Base-by-base conservation (phyloP, 35 echinoderm and acorn worm species). In the Heliocidaris erythrogramma region DNA sequence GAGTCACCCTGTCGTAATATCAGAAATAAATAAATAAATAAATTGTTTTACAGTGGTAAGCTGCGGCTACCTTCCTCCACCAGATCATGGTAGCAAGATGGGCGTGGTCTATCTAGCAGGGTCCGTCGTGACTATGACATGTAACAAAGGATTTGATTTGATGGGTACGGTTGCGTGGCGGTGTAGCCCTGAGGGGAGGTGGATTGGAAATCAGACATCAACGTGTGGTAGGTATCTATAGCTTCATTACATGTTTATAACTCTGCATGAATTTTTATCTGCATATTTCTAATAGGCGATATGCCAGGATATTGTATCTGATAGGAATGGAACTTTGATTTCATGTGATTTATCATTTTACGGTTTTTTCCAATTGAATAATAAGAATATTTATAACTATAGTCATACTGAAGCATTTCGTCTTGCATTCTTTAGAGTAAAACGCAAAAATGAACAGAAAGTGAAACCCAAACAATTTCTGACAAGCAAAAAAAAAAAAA, bases 11-110 rank as follows among this genome's bases (percentile, higher is more conserved):
- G n/a, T n/a, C n/a, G n/a, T n/a, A n/a, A n/a, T n/a, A n/a, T n/a
- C n/a, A n/a, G n/a, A n/a, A n/a, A n/a, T n/a, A n/a, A n/a, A n/a
- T n/a, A n/a, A n/a, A n/a, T n/a, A n/a, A n/a, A n/a, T n/a, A n/a
- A 42, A 14, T 89, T 48, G 12, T 89, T 47, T 89, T 32, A 1
- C 8, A 98, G 97, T 96, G 18, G 50, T 92, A 9, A 96, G 94
- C 60, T 98, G 97, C 61, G 95, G 96, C 24, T 96, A 96, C 78
- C 71, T 98, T 30, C 48, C 95, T 56, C 95, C 96, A 48, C 97
- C 97, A 27, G 94, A 85, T 5, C 91, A 96, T 35, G 97, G 97
- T 21, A 90, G 27, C 47, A 98, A 97, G 90, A 32, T 60, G 7
- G 97, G 97, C 24, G 93, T 90, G 7, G 95, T 97, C 48, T 98